phyloP scores from a whole-genome alignment of 2,113 vertebrate species.

The Salvelinus sp. region DNA sequence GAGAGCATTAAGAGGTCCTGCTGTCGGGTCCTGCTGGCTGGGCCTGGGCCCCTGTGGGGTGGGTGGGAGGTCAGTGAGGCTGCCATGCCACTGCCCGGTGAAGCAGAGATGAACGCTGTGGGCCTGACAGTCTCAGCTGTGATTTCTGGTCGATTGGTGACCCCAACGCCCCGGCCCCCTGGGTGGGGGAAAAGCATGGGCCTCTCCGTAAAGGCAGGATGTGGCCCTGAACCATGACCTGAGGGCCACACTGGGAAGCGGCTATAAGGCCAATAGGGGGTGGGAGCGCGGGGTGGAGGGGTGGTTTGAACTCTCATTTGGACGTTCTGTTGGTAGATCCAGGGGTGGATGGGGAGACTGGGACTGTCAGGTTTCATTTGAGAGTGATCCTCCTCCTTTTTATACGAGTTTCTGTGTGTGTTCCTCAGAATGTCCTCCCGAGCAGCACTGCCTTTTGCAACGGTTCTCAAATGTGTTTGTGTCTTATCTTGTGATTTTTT shows the following conservation, averaged over 20 bases:
- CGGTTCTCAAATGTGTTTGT: slow-evolving; percentile 21
- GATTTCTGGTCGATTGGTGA: slow-evolving; percentile 75
- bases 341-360: slow-evolving; percentile 64
- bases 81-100: not conserved
- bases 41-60: slow-evolving; percentile 19
- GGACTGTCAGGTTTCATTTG: slow-evolving; percentile 40
- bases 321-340: slow-evolving; percentile 57
- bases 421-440: not conserved
- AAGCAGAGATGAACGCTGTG: slow-evolving; percentile 35
- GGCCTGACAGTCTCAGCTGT: slow-evolving; percentile 68
- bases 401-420: slow-evolving; percentile 24
- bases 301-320: slow-evolving; percentile 41
- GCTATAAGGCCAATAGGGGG: slow-evolving; percentile 51
- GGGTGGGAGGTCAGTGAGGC: not conserved
- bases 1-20: slow-evolving; percentile 63
- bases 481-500: slow-evolving; percentile 24
- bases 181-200: slow-evolving; percentile 54
- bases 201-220: slow-evolving; percentile 45
- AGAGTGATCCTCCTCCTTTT: slow-evolving; percentile 22
- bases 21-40: slow-evolving; percentile 30
- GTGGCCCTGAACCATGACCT: slow-evolving; percentile 42
- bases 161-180: slow-evolving; percentile 38
- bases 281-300: slow-evolving; percentile 47
- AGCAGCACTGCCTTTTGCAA: slow-evolving; percentile 30
- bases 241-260: slow-evolving; percentile 31